Evolutionary conservation across 1,140 invertebrate species (phyloP), one percentile per base, ranked within the genome.

Genomic region (Eubasilissa regina): DNA sequence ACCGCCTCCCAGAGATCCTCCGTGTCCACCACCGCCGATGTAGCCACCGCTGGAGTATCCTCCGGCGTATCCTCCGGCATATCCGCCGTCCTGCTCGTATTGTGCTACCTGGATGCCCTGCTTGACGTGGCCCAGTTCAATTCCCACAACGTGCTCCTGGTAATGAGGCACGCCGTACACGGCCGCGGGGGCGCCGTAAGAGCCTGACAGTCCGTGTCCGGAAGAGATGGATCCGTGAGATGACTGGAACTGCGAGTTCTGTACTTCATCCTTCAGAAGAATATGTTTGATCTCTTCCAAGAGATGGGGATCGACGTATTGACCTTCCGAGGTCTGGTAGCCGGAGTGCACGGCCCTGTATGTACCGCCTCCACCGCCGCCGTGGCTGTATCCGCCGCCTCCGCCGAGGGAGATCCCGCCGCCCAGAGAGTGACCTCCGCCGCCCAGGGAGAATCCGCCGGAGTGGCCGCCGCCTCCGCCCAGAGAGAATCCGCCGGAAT

Each of bases 261-360:
- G 92, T 85, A 92, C 91, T 87, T 96, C 95, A 86, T 95, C 94
- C 84, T 94, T 94, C 78, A 95, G 89, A 64, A 96, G 90, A 85
- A 96, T 95, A 86, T 95, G 92, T 83, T 94, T 93, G 83, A 96
- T 93, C 86, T 95, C 94, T 85, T 95, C 94, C 70, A 96, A 89
- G 73, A 96, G 91, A 78, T 92, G 91, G 53, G 91, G 91, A 87
- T 96, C 94, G 60, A 96, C 94, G 86, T 93, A 92, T 83, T 93
- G 93, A 62, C 95, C 95, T 85, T 96, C 95, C 80, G 90, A 93
- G 70, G 92, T 93, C 82, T 94, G 93, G 85, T 92, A 92, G 72
- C 94, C 94, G 60, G 92, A 89, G 17, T 93, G 92, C 0, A 95
- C 94, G 55, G 92, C 90, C 78, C 90, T 90, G 89, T 94, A 95